Percentiles rank a stretch among this genome's conserved stretches.
phyloP scores from a whole-genome alignment of 2,797 vertebrate genomes.

The Thunnus albacares region DNA sequence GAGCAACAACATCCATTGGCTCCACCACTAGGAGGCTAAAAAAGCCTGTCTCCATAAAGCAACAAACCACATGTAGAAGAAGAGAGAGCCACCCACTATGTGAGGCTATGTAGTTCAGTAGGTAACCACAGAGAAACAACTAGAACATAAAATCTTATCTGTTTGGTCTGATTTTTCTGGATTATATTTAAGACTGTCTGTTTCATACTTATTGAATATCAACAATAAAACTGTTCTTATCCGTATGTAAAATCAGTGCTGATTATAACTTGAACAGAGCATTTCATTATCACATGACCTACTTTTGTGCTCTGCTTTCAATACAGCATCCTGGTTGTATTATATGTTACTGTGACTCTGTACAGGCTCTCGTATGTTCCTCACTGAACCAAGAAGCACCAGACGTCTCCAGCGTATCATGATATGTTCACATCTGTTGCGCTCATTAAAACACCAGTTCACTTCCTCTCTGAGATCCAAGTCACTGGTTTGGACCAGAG shows the following conservation, averaged over 20 bases:
- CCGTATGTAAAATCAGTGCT: not conserved
- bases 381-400: not conserved
- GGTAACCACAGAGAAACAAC: not conserved
- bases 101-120: not conserved
- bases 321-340: not conserved
- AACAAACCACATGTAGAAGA: not conserved
- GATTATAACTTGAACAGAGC: not conserved
- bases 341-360: slow-evolving; percentile 4
- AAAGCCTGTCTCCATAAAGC: not conserved
- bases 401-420: slow-evolving; percentile 47
- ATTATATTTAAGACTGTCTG: not conserved
- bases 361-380: slow-evolving; percentile 1
- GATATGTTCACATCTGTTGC: slow-evolving; percentile 77
- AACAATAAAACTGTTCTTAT: not conserved
- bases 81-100: not conserved
- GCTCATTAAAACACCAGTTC: slow-evolving; percentile 55
- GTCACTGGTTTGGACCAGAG: slow-evolving; percentile 55
- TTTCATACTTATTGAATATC: not conserved
- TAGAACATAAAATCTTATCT: not conserved
- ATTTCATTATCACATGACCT: not conserved
- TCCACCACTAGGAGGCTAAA: slow-evolving; percentile 8
- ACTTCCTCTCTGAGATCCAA: slow-evolving; percentile 66
- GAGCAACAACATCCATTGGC: not conserved
- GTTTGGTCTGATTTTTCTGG: not conserved
- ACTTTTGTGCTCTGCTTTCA: not conserved